Evolutionary conservation across 2,797 vertebrate species (phyloP), one percentile per base, ranked within the genome.

Genomic region (Galaxias olidus): DNA sequence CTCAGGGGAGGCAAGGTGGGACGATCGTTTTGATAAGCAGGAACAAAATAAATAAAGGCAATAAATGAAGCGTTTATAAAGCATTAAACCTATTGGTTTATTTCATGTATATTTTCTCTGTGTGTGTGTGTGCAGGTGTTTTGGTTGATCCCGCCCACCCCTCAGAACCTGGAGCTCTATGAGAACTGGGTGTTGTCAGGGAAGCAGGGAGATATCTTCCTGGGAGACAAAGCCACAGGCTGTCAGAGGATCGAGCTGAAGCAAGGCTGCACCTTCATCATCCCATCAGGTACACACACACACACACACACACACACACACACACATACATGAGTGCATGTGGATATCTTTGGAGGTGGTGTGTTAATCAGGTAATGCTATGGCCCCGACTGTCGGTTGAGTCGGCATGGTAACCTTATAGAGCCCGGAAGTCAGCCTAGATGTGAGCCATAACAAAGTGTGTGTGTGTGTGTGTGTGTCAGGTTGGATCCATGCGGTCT

Each of bases 401-500:
- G 30, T 30, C 30, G 30, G 30, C 30, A 30, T 30, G 30, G 30
- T 30, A 3, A 30, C 30, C 30, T 3, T 3, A 30, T 6, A 30
- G 30, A 30, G 2, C 2, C 6, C 30, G 13, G 47, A 8, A 47
- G 8, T 47, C 4, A 20, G 53, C 56, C 41, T 14, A 4, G 4
- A 10, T 59, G 0, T 5, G 1, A 15, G n/a, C n/a, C n/a, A n/a
- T n/a, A n/a, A n/a, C n/a, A n/a, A n/a, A n/a, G n/a, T 62, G 1
- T 7, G 4, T 15, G 4, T 55, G 13, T 44, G 40, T 59, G 4
- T 45, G 20, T 69, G 30, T 68, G 13, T 57, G 40, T 73, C 78
- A 99, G 97, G 97, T 48, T 99, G 97, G 97, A 98, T 99, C 83
- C 97, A 99, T 76, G 97, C 97, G 0, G 97, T 99, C 30, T 98